Base-by-base conservation (phyloP, 2,888 invertebrate species). In the Hirtodrosophila cameraria region DNA sequence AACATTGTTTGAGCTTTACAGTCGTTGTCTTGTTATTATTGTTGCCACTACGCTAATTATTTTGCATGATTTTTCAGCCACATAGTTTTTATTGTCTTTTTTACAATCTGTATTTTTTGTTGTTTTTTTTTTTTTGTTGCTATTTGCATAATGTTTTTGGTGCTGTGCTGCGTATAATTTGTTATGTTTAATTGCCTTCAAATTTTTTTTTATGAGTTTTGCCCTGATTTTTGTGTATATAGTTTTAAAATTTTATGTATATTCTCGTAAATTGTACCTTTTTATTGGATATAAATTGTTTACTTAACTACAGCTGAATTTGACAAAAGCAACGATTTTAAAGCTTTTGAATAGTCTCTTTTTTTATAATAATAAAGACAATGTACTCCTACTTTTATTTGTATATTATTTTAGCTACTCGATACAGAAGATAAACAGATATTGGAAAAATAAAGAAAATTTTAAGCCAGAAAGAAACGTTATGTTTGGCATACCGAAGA, bases 201-300 rank as follows among this genome's bases (percentile, higher is more conserved):
- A 60, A 52, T 41, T 60, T 63, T 66, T 62, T 3, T 23, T 15
- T 42, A 50, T 60, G 15, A 50, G 33, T 57, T 68, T 58, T 33
- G 18, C 38, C n/a, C n/a, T 23, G 41, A 50, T 30, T 50, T 60
- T 59, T 53, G 30, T 38, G 31, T 72, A 61, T 74, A 71, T 23
- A 75, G 78, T 62, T 48, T 52, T 30, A n/a, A 35, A 50, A 55
- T 42, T 52, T 65, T 31, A 70, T 61, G 69, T 63, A 79, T 61
- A 61, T 52, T 52, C 16, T n/a, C n/a, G n/a, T n/a, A n/a, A n/a
- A n/a, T n/a, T n/a, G n/a, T n/a, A n/a, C n/a, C n/a, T n/a, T n/a
- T n/a, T n/a, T n/a, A n/a, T n/a, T n/a, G n/a, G n/a, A n/a, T 18
- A 18, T 18, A 18, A 18, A 5, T 18, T 18, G 1, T 5, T 1